Percentiles rank a stretch among this genome's conserved stretches.
These are phyloP conservation scores for Biston betularia DNA, from an alignment of 2,888 invertebrate genomes.

Conservation along the genomic window DNA sequence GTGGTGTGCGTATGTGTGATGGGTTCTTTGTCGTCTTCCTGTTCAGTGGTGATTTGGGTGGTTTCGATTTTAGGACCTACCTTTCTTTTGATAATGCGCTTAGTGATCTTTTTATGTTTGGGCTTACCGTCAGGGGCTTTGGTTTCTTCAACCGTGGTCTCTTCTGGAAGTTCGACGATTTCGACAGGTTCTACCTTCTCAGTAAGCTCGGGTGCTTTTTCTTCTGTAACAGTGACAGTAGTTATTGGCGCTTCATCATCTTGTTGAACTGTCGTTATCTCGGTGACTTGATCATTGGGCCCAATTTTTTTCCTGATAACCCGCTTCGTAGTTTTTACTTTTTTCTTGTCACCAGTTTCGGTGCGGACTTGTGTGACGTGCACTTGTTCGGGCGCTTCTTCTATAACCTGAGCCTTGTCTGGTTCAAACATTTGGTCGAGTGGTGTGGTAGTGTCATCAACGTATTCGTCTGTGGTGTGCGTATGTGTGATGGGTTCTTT, in stretches of 20 bases:
- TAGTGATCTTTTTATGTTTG: slow-evolving; percentile 57
- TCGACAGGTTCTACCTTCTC: not conserved
- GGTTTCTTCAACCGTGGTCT: slow-evolving; percentile 56
- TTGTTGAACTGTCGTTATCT: not conserved
- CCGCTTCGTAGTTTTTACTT: not conserved
- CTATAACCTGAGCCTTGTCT: not conserved
- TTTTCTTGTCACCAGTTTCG: not conserved
- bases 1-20: not conserved
- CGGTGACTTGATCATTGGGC: not conserved
- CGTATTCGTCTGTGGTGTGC: not conserved
- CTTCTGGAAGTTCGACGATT: slow-evolving; percentile 58
- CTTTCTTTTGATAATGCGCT: slow-evolving; percentile 46
- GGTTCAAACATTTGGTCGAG: not conserved
- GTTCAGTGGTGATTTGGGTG: slow-evolving; percentile 66
- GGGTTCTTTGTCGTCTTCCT: not conserved
- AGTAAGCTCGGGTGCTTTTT: not conserved
- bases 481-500: not conserved
- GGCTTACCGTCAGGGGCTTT: slow-evolving; percentile 54
- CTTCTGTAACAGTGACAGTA: not conserved
- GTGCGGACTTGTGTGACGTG: not conserved
- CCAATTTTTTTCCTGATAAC: not conserved
- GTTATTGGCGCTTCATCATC: slow-evolving; percentile 55
- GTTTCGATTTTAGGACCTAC: slow-evolving; percentile 45
- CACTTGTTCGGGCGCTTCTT: not conserved
- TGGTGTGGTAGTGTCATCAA: not conserved